A percentile compares a stretch with the other conserved stretches of the same genome.
Conservation (phyloP, 2,888 invertebrate genomes). For the Eristalis arbustorum region DNA sequence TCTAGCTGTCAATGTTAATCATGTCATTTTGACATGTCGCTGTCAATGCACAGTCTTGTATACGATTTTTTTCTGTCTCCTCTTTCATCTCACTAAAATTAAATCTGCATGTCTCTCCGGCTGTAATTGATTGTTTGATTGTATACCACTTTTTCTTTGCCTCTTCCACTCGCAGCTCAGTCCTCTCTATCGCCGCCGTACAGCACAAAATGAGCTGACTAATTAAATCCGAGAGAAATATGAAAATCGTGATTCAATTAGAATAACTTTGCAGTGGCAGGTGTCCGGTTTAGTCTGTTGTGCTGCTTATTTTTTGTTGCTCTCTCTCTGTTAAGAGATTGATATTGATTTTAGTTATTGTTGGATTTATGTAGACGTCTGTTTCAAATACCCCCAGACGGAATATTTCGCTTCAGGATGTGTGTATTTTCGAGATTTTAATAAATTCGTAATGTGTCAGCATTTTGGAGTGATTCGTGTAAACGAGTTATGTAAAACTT, state of each 20-base stretch:
- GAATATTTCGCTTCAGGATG: slow-evolving; percentile 32
- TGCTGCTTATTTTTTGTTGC: not conserved
- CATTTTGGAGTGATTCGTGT: slow-evolving; percentile 9
- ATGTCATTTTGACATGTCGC: slow-evolving; percentile 66
- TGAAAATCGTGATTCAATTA: slow-evolving; percentile 67
- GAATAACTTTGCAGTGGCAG: slow-evolving; percentile 41
- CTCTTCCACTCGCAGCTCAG: not conserved
- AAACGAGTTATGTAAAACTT: slow-evolving; percentile 20
- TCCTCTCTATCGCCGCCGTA: not conserved
- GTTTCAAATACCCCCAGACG: not conserved
- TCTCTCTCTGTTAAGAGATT: slow-evolving; percentile 1
- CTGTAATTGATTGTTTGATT: slow-evolving; percentile 38
- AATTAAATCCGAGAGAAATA: slow-evolving; percentile 53
- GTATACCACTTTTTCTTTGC: not conserved
- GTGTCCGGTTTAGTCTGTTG: slow-evolving; percentile 26
- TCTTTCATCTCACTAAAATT: slow-evolving; percentile 24
- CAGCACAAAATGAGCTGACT: slow-evolving; percentile 40
- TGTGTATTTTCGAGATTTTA: not conserved
- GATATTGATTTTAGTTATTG: slow-evolving; percentile 16
- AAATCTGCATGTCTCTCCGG: slow-evolving; percentile 58
- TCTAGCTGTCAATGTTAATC: slow-evolving; percentile 71
- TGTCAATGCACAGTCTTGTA: slow-evolving; percentile 61
- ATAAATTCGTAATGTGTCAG: slow-evolving; percentile 21
- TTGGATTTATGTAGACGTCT: slow-evolving; percentile 6
- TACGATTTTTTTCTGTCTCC: slow-evolving; percentile 38